phyloP scores from a whole-genome alignment of 2,797 vertebrate genomes.

The Sebastes kiyomatsui region DNA sequence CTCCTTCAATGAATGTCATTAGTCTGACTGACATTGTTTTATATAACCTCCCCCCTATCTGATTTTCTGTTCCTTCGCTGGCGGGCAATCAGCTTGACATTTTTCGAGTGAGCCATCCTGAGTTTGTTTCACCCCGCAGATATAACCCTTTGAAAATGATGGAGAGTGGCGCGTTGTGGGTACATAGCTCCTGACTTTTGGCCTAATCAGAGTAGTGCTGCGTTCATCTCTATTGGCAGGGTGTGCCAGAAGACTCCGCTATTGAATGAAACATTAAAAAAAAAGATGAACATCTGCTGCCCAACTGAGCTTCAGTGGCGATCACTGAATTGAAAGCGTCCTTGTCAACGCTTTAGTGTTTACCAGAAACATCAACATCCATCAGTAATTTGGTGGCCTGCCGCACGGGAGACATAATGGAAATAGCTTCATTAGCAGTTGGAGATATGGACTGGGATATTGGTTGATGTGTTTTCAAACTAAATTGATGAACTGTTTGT shows the following conservation, averaged over 20 bases:
- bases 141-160: slow-evolving; percentile 41
- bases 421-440: slow-evolving; percentile 40
- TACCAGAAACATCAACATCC: slow-evolving; percentile 39
- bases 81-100: slow-evolving; percentile 38
- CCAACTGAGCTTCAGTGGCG: slow-evolving; percentile 10
- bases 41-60: slow-evolving; percentile 48
- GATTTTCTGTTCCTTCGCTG: slow-evolving; percentile 33
- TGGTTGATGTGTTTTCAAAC: slow-evolving; percentile 30
- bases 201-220: slow-evolving; percentile 31
- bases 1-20: slow-evolving; percentile 53
- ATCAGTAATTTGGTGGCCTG: slow-evolving; percentile 40
- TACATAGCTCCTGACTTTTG: slow-evolving; percentile 13
- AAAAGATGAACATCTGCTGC: slow-evolving; percentile 54
- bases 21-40: slow-evolving; percentile 58
- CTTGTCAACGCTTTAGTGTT: slow-evolving; percentile 38
- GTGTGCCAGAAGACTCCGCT: slow-evolving; percentile 13
- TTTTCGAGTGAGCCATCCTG: slow-evolving; percentile 46
- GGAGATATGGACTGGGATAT: slow-evolving; percentile 15
- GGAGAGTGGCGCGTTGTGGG: slow-evolving; percentile 32
- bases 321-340: slow-evolving; percentile 14
- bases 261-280: slow-evolving; percentile 23
- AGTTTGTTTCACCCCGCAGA: slow-evolving; percentile 38
- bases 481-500: slow-evolving; percentile 45
- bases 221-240: slow-evolving; percentile 31
- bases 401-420: slow-evolving; percentile 18